Evolutionary conservation across 2,113 vertebrate genomes (phyloP).

Genomic region (Abramis brama): DNA sequence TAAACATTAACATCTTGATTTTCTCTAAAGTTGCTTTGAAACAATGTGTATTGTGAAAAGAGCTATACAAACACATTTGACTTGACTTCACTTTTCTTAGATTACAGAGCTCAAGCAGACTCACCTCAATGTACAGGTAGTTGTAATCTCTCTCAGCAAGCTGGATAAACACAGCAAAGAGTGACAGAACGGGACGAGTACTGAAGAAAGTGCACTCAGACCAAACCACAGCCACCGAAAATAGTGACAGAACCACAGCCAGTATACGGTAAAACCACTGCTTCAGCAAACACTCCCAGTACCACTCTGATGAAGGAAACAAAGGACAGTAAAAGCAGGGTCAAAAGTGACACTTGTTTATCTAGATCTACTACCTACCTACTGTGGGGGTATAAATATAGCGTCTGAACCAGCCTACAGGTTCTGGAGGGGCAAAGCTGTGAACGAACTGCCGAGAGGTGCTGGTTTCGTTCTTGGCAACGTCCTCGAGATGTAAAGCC

Average conservation of each 20-base stretch:
- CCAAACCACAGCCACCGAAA: slow-evolving; percentile 95
- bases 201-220: slow-evolving; percentile 99
- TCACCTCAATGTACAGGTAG: slow-evolving; percentile 97
- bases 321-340: not conserved
- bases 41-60: no score
- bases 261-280: slow-evolving; percentile 89
- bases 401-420: slow-evolving; percentile 82
- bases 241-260: slow-evolving; percentile 83
- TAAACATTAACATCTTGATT: no score
- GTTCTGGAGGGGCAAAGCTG: slow-evolving; percentile 84
- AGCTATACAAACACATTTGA: no score
- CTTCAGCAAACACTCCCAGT: slow-evolving; percentile 93
- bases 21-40: no score
- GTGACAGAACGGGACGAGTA: slow-evolving; percentile 89
- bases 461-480: slow-evolving; percentile 93
- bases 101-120: slow-evolving; percentile 37
- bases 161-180: slow-evolving; percentile 97
- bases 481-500: slow-evolving; percentile 94
- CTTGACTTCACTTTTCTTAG: not conserved
- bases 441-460: slow-evolving; percentile 87
- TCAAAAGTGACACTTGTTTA: not conserved
- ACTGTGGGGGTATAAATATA: slow-evolving; percentile 88
- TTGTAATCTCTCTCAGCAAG: slow-evolving; percentile 93
- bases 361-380: slow-evolving; percentile 72
- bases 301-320: slow-evolving; percentile 84